Percentiles rank a stretch among this genome's conserved stretches.
Conservation (phyloP, 2,888 invertebrate species). For the Diloba caeruleocephala region DNA sequence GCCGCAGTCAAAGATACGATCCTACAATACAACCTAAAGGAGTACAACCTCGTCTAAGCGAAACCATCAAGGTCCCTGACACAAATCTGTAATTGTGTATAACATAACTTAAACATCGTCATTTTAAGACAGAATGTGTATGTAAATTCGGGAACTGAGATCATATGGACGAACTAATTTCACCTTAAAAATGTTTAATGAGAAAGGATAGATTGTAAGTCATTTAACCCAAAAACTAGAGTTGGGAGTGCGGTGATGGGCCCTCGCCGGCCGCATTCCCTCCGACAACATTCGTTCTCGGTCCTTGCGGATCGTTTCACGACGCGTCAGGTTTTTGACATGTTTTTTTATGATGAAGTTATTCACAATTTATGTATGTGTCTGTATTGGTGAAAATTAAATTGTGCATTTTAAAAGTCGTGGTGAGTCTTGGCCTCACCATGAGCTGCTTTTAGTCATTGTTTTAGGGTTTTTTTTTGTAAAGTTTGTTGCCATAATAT, state of each 20-base stretch:
- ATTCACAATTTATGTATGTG: conserved; percentile 89
- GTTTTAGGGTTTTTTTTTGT: conserved; percentile 86
- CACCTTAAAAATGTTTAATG: conserved; percentile 87
- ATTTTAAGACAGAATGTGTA: conserved; percentile 86
- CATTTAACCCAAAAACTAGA: conserved; percentile 88
- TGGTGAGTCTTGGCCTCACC: conserved; percentile 82
- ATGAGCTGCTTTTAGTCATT: conserved; percentile 88
- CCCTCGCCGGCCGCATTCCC: conserved; percentile 44
- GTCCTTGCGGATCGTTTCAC: conserved; percentile 69
- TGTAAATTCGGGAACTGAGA: conserved; percentile 88
- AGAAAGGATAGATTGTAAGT: conserved; percentile 88
- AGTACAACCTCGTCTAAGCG: conserved; percentile 99
- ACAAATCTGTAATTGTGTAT: conserved; percentile 88
- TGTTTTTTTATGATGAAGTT: conserved; percentile 88
- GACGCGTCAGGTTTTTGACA: conserved; percentile 84
- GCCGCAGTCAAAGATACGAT: conserved; percentile 99
- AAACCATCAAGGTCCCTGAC: conserved; percentile 73
- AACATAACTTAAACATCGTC: conserved; percentile 85
- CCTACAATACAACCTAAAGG: conserved; percentile 99
- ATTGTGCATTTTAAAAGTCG: conserved; percentile 88
- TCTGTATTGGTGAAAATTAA: conserved; percentile 89
- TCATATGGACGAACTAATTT: conserved; percentile 86
- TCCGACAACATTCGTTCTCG: conserved; percentile 64
- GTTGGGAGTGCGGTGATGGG: conserved; percentile 56
- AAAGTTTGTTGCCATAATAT: conserved; percentile 89